Percentiles rank a stretch among this genome's conserved stretches.
Evolutionary conservation across 1,140 invertebrate genomes (phyloP).

Genomic region (Drosophila biarmipes): DNA sequence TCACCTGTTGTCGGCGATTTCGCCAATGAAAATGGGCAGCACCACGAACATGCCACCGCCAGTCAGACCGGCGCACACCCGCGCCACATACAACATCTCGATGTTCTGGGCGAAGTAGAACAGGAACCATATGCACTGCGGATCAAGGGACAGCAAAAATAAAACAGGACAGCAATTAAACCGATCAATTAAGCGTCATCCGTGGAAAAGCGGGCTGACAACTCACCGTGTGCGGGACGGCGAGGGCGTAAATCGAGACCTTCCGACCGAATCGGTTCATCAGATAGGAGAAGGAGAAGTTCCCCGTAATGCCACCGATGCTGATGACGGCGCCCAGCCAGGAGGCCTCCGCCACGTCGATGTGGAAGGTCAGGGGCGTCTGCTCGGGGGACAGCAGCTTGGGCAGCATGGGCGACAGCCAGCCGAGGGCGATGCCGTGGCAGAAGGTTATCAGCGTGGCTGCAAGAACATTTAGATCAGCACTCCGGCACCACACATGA

Average conservation of each 20-base stretch:
- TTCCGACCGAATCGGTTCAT: constrained; percentile 84
- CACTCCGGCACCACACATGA: background rate
- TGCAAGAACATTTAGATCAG: constrained; percentile 42
- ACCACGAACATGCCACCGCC: constrained; percentile 73
- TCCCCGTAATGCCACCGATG: constrained; percentile 75
- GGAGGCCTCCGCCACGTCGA: constrained; percentile 73
- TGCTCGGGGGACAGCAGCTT: constrained; percentile 67
- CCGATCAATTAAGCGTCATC: no score
- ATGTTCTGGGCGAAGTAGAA: constrained; percentile 72
- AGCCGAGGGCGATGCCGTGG: constrained; percentile 85
- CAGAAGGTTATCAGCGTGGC: constrained; percentile 84
- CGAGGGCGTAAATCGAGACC: constrained; percentile 61
- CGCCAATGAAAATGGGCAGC: constrained; percentile 76
- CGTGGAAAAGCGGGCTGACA: background rate
- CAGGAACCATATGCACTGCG: constrained; percentile 70
- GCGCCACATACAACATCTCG: constrained; percentile 78
- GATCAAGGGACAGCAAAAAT: no score
- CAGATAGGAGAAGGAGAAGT: constrained; percentile 74
- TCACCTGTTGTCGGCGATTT: constrained; percentile 81
- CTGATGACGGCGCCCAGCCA: constrained; percentile 77
- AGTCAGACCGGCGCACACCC: constrained; percentile 82
- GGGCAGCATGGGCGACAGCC: constrained; percentile 84
- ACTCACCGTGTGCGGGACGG: constrained; percentile 77
- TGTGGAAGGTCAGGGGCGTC: constrained; percentile 70
- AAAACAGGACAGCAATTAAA: background rate